phyloP scores from a whole-genome alignment of 2,113 vertebrate species.

The Origma solitaria region DNA sequence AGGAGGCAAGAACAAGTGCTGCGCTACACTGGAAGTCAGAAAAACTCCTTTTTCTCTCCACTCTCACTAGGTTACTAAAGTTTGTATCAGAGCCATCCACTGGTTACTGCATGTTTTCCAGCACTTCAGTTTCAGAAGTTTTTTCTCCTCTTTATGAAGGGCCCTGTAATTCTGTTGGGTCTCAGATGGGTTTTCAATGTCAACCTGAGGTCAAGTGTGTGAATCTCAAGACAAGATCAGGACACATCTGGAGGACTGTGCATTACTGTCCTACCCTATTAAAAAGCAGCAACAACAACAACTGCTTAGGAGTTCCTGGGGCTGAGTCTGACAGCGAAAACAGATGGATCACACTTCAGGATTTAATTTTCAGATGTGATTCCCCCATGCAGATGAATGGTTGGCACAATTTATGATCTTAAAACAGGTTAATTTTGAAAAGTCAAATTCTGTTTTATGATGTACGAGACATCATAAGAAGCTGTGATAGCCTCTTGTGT shows the following conservation, averaged over 20 bases:
- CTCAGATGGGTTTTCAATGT: constrained; percentile 5
- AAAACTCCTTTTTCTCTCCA: neutral
- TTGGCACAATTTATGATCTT: constrained; percentile 20
- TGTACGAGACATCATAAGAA: neutral
- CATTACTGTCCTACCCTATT: constrained; percentile 42
- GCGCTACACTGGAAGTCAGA: neutral
- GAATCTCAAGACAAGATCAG: constrained; percentile 25
- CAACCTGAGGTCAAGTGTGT: constrained; percentile 23
- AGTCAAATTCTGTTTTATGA: neutral
- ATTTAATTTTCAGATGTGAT: constrained; percentile 56
- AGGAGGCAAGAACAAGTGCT: neutral
- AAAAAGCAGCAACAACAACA: constrained; percentile 29
- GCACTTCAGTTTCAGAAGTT: neutral
- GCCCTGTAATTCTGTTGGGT: neutral
- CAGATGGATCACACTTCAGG: constrained; percentile 47
- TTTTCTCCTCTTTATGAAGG: neutral
- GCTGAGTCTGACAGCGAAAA: constrained; percentile 22
- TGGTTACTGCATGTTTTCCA: neutral
- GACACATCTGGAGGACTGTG: constrained; percentile 29
- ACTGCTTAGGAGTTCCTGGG: constrained; percentile 53
- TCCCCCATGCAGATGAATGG: constrained; percentile 9
- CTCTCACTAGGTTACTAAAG: neutral
- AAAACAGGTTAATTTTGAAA: constrained; percentile 27
- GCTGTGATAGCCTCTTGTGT: neutral
- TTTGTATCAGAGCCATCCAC: neutral